Evolutionary conservation across 2,113 vertebrate genomes (phyloP).

Genomic region (Corydoras maculifer): DNA sequence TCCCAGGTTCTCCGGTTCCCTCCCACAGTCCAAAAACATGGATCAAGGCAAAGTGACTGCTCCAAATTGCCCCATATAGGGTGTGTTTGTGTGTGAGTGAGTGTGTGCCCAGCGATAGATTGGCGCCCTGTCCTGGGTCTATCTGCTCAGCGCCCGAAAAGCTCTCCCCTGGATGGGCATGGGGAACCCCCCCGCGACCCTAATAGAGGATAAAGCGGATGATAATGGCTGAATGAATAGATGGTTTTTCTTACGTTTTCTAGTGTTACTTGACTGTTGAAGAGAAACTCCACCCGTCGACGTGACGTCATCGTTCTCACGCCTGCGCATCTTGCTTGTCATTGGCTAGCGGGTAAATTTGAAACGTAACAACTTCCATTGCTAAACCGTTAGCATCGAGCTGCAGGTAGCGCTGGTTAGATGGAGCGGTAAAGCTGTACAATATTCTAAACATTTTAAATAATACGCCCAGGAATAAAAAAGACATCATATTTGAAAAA

Average conservation of each 20-base stretch:
- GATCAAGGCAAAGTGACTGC: no score
- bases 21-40: no score
- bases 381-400: neutral
- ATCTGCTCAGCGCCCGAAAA: no score
- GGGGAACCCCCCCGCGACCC: no score
- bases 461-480: neutral
- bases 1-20: no score
- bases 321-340: slow-evolving; percentile 11
- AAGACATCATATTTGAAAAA: neutral
- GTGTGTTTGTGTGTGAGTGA: no score
- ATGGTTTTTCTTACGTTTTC: neutral
- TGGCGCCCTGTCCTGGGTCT: no score
- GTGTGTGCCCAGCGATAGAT: no score
- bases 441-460: neutral
- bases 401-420: neutral
- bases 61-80: no score
- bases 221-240: neutral
- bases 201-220: neutral
- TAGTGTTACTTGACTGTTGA: no score
- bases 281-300: slow-evolving; percentile 1
- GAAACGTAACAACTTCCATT: slow-evolving; percentile 54
- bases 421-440: neutral
- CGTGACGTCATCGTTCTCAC: neutral
- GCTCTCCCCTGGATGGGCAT: no score
- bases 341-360: slow-evolving; percentile 68